Base-by-base conservation (phyloP, 2,888 invertebrate species). In the Hydroisotoma schaefferi region DNA sequence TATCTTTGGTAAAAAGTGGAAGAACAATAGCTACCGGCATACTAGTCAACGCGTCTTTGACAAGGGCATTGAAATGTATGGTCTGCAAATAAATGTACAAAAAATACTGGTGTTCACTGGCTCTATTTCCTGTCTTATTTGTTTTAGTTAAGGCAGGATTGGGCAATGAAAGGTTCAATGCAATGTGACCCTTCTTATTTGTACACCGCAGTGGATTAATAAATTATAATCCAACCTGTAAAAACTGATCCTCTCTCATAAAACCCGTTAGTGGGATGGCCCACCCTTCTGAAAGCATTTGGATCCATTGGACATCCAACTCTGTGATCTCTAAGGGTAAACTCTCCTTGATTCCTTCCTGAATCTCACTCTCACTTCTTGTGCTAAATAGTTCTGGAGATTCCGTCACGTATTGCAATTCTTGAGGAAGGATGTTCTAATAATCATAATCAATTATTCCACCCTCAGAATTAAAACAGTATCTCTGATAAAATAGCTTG, bases 211-310 rank as follows among this genome's bases (percentile, higher is more conserved):
- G n/a, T n/a, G n/a, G n/a, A n/a, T n/a, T n/a, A n/a, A n/a, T n/a
- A 37, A 22, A 33, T 47, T 48, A 29, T 29, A 20, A 27, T 18
- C 47, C 40, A 43, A 86, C 85, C 81, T 92, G 90, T 27, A 99
- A 81, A 78, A 87, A 98, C 77, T 99, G 91, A 57, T 87, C 83
- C 80, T 99, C 99, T 33, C 91, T 82, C 99, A 99, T 99, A 76
- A 99, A 99, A 15, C 99, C 99, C 72, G 84, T 86, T 15, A 99
- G 80, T 0, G 99, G 99, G 55, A 89, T 86, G 0, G 97, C 98
- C 99, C 99, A 99, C 1, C 99, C 99, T 80, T 99, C 99, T 1
- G 93, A 86, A 40, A 99, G 78, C 1, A 99, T 87, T 80, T 90
- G 94, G 1, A 98, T 82, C 99, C 99, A 99, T 77, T 99, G 97